phyloP scores from a whole-genome alignment of 2,797 vertebrate species.

The Eidolon dupreanum region DNA sequence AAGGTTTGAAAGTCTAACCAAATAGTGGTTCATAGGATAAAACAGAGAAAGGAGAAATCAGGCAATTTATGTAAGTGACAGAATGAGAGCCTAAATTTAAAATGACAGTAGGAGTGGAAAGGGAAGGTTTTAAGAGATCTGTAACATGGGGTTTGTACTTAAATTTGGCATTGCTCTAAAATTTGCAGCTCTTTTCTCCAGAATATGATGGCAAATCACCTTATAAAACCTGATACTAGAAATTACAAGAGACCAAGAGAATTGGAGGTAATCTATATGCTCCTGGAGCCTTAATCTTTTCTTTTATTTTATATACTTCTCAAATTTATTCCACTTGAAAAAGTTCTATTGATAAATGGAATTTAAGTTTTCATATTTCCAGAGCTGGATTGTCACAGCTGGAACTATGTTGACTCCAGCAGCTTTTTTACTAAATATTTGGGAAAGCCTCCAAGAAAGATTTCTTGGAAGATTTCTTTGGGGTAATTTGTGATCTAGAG shows the following conservation, averaged over 20 bases:
- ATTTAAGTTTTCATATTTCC: slow-evolving; percentile 31
- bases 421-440: slow-evolving; percentile 17
- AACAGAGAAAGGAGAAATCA: background rate
- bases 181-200: slow-evolving; percentile 13
- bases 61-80: background rate
- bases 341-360: background rate
- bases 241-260: slow-evolving; percentile 74
- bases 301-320: background rate
- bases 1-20: slow-evolving; percentile 6
- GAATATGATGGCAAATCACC: slow-evolving; percentile 62
- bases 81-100: background rate
- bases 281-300: background rate
- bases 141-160: background rate
- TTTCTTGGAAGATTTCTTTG: background rate
- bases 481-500: slow-evolving; percentile 33
- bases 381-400: background rate
- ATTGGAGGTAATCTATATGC: slow-evolving; percentile 67
- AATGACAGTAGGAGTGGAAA: background rate
- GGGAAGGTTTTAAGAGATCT: background rate
- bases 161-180: slow-evolving; percentile 28
- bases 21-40: background rate
- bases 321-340: slow-evolving; percentile 6
- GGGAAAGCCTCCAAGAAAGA: slow-evolving; percentile 1
- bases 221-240: slow-evolving; percentile 69
- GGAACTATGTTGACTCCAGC: background rate